Conservation (phyloP, 2,888 invertebrate species). For the Gryllus longicercus region DNA sequence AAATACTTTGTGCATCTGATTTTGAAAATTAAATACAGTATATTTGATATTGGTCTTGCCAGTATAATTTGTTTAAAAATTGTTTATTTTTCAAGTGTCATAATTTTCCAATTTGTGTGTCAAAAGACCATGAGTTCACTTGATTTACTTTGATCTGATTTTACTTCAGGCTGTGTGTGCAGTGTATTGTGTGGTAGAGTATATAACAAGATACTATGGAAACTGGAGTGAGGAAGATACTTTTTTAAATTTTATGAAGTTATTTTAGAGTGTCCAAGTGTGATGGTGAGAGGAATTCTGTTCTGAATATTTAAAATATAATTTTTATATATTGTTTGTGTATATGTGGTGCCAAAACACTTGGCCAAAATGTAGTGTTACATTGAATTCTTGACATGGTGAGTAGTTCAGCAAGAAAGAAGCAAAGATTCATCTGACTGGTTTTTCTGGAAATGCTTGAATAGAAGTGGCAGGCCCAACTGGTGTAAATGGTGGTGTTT, state of each 20-base stretch:
- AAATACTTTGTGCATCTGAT: background rate
- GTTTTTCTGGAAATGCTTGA: background rate
- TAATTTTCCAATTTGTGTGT: background rate
- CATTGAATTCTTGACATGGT: background rate
- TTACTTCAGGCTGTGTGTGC: conserved; percentile 5
- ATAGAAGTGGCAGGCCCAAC: no score
- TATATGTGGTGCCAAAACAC: background rate
- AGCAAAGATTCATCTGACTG: background rate
- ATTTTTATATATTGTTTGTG: conserved; percentile 17
- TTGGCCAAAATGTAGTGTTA: conserved; percentile 1
- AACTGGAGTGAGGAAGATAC: background rate
- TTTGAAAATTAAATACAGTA: background rate
- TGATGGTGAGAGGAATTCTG: background rate
- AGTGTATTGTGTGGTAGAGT: background rate
- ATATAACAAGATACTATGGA: background rate
- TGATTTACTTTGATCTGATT: background rate
- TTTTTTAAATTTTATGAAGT: background rate
- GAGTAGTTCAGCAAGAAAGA: background rate
- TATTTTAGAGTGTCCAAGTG: background rate
- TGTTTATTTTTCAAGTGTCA: conserved; percentile 17
- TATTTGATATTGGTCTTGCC: background rate
- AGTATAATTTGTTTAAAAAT: background rate
- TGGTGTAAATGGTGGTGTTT: no score
- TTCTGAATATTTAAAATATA: conserved; percentile 10
- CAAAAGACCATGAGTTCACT: background rate